Percentiles rank a stretch among this genome's conserved stretches.
These are phyloP conservation scores for Agelastica alni DNA, from an alignment of 2,888 invertebrate species.

Conservation along the genomic window DNA sequence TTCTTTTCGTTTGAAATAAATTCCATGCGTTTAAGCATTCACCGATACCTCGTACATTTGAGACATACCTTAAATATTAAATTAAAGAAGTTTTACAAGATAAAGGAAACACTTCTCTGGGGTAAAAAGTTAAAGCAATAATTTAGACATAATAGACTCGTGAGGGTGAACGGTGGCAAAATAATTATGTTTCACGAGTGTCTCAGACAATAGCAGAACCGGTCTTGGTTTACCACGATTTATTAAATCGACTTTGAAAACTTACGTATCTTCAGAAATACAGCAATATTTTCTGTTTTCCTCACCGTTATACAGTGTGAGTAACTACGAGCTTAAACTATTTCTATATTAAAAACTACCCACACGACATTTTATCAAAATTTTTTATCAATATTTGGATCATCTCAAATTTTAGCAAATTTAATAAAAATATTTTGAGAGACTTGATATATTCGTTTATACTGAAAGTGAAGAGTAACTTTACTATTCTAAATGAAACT, in stretches of 20 bases:
- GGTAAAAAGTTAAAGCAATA: slow-evolving; percentile 22
- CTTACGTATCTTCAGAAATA: no score
- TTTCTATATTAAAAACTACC: no score
- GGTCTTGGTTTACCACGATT: slow-evolving; percentile 7
- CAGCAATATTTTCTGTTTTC: no score
- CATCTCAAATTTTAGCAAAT: no score
- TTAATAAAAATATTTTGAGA: no score
- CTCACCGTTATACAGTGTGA: no score
- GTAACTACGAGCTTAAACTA: no score
- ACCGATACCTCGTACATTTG: not conserved
- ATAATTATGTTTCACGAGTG: slow-evolving; percentile 23
- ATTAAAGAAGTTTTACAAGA: slow-evolving; percentile 25
- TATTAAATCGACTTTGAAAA: slow-evolving; percentile 4
- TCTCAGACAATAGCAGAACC: slow-evolving; percentile 14
- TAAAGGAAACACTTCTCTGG: slow-evolving; percentile 19
- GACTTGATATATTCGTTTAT: no score
- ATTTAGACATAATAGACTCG: slow-evolving; percentile 24
- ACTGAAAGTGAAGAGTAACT: no score
- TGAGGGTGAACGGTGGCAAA: slow-evolving; percentile 24
- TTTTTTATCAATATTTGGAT: no score
- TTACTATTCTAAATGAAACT: no score
- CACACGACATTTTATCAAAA: no score
- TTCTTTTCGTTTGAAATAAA: not conserved
- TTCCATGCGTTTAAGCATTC: not conserved
- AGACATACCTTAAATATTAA: slow-evolving; percentile 19